phyloP scores from a whole-genome alignment of 2,888 invertebrate species.

The Polyommatus icarus region DNA sequence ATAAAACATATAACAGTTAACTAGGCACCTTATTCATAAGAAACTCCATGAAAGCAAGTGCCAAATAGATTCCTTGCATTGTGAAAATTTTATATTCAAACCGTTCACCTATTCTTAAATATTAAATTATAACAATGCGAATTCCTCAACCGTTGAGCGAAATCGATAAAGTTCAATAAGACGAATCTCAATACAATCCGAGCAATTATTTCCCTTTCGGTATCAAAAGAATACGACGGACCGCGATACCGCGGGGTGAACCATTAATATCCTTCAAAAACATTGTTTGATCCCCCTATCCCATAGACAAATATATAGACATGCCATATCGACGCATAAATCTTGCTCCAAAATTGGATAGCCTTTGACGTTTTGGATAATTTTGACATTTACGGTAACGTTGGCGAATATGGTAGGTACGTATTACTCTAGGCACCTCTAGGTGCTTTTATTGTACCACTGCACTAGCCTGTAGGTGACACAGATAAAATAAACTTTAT shows the following conservation, averaged over 20 bases:
- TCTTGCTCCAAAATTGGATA: neutral
- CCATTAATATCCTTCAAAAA: conserved; percentile 73
- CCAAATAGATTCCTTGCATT: neutral
- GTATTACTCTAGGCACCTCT: neutral
- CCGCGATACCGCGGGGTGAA: conserved; percentile 52
- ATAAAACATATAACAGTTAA: too few species aligned
- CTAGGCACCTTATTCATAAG: too few species aligned
- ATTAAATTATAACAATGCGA: neutral
- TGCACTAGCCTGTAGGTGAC: neutral
- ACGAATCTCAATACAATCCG: neutral
- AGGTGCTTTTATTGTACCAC: neutral
- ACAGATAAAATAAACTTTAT: neutral
- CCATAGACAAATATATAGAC: neutral
- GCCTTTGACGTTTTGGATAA: neutral
- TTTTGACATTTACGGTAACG: neutral
- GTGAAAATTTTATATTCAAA: neutral
- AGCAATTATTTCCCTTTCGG: conserved; percentile 41
- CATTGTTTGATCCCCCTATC: conserved; percentile 59
- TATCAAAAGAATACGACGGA: conserved; percentile 60
- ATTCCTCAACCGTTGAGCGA: neutral
- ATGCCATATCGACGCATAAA: too few species aligned
- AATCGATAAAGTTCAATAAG: conserved; percentile 13
- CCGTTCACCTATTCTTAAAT: neutral
- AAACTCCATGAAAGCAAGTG: too few species aligned
- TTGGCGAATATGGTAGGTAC: too few species aligned